Base-by-base conservation (phyloP, 2,113 vertebrate genomes). In the Eulemur macaco region DNA sequence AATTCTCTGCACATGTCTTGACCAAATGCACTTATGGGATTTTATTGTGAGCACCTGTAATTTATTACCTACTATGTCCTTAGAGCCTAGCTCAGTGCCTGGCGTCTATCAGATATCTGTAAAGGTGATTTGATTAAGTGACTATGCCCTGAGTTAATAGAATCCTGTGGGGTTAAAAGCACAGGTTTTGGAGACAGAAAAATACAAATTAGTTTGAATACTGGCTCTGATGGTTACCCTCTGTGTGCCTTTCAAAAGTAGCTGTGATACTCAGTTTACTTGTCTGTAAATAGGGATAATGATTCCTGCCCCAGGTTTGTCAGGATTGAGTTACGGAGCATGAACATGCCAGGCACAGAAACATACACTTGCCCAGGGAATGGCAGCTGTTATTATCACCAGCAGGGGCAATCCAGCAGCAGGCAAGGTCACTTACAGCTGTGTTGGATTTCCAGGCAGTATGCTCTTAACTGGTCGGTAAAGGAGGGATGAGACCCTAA, bases 51-150 rank as follows among this genome's bases (percentile, higher is more conserved):
- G 58, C 34, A 34, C 8, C 11, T 85, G 20, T 76, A 73, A 88
- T 78, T 76, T 58, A 34, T 82, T 84, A 60, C 56, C 80, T 83
- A 9, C 34, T 66, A 34, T 69, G 23, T 68, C 23, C 27, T 92
- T 20, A 29, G 27, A 81, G 50, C n/a, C 37, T 45, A 87, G 37
- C 20, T 83, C 34, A 88, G 68, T 69, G 13, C 18, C 25, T 91
- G 52, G 31, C 4, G 60, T 54, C 52, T 71, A 54, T 71, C 9
- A 88, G 58, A 76, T 69, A 29, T 88, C 23, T 56, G 21, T 95
- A 91, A 88, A 78, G 89, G 3, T 91, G 8, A 14, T 69, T 86
- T 91, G 31, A 82, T n/a, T 96, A 71, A 93, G 91, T 93, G 7
- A 64, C 31, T 69, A 7, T 88, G 3, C 47, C n/a, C 45, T 86